These are phyloP conservation scores for Ditula angustiorana DNA, from an alignment of 2,888 invertebrate species.

Conservation along the genomic window DNA sequence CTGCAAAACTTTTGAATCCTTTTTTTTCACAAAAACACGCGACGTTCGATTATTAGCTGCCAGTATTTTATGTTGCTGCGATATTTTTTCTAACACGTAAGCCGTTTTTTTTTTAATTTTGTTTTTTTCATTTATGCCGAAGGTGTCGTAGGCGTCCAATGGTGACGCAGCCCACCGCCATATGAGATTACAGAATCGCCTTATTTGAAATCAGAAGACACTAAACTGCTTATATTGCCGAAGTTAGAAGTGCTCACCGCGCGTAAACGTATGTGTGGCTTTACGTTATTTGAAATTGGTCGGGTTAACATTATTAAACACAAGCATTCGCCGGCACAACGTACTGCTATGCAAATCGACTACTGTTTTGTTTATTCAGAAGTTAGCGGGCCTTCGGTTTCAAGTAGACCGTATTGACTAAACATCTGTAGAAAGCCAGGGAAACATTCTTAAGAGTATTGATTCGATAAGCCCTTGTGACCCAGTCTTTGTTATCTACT, in stretches of 20 bases:
- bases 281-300: constrained; percentile 56
- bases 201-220: constrained; percentile 62
- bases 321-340: constrained; percentile 47
- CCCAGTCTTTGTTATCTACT: constrained; percentile 11
- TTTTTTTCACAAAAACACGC: constrained; percentile 10
- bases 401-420: constrained; percentile 60
- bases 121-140: constrained; percentile 34
- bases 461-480: constrained; percentile 33
- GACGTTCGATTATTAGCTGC: constrained; percentile 2
- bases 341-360: constrained; percentile 64
- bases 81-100: neutral
- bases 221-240: constrained; percentile 53
- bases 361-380: constrained; percentile 66
- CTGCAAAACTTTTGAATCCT: neutral
- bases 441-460: constrained; percentile 27
- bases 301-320: constrained; percentile 57
- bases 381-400: constrained; percentile 58
- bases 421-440: constrained; percentile 51
- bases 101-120: constrained; percentile 10
- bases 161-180: constrained; percentile 69
- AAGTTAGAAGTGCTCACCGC: constrained; percentile 60
- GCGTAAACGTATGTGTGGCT: constrained; percentile 56
- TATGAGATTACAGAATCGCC: constrained; percentile 68
- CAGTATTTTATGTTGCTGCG: neutral
- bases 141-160: constrained; percentile 70